Evolutionary conservation across 2,797 vertebrate species (phyloP).

Genomic region (Scolopax bukidnonensis): DNA sequence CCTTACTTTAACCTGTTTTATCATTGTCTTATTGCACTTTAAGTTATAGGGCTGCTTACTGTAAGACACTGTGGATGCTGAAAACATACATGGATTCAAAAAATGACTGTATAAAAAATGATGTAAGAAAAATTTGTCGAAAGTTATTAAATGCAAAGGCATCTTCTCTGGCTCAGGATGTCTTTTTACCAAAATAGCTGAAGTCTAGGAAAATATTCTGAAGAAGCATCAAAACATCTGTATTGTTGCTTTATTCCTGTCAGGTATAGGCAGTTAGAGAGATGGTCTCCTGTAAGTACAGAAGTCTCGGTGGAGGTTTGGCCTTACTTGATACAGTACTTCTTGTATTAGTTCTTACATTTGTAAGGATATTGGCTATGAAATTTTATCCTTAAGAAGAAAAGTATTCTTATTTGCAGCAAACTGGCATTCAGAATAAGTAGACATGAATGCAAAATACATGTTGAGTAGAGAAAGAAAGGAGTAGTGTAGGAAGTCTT

Average conservation of each 20-base stretch:
- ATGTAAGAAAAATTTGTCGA: background rate
- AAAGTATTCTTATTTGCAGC: background rate
- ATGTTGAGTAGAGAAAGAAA: background rate
- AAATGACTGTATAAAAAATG: background rate
- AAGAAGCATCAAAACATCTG: background rate
- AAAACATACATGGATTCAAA: background rate
- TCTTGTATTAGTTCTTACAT: background rate
- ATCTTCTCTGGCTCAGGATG: background rate
- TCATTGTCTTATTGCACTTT: background rate
- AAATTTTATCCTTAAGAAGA: background rate
- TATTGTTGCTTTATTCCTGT: background rate
- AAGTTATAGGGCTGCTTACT: background rate
- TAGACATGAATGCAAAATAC: background rate
- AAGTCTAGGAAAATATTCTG: background rate
- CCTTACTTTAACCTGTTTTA: background rate
- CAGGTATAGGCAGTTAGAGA: background rate
- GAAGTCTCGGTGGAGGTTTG: background rate
- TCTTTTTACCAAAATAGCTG: background rate
- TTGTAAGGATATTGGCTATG: background rate
- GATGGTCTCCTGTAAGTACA: background rate
- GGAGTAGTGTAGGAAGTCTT: background rate
- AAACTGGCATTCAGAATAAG: background rate
- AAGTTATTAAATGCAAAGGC: background rate
- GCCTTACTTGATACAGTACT: background rate
- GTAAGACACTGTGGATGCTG: background rate